Evolutionary conservation across 2,888 invertebrate genomes (phyloP), one percentile per base, ranked within the genome.

Genomic region (Leptopilina drosophilae): DNA sequence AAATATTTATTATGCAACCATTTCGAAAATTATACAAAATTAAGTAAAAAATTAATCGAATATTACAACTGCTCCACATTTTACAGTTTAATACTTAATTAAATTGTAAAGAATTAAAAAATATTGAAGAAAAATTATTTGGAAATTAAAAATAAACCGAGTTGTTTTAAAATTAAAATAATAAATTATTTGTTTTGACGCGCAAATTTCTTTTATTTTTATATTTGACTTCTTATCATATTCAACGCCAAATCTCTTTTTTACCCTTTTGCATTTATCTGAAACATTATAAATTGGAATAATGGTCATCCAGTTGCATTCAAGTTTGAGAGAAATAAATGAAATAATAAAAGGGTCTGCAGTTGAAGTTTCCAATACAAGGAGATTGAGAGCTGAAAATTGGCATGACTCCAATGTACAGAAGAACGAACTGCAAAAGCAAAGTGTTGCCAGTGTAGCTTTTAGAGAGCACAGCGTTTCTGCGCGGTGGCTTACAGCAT

Each of bases 391-490:
- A 56, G 14, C 20, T 53, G 6, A 33, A 33, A 53, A 56, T 79
- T 76, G 67, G 76, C 77, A 66, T n/a, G 46, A 56, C 20, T 75
- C 65, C 79, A 79, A 76, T 20, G 62, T 59, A 75, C 79, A 65
- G 73, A 76, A 67, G 79, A 64, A 62, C 75, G 75, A 75, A 33
- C 64, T n/a, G 75, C 79, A 82, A 77, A 78, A 67, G 75, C 75
- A 80, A 64, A 53, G 59, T 53, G 67, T 73, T 42, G 14, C 81
- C 77, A 65, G 80, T 79, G 81, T 82, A 85, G 83, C 80, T 77
- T 78, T 82, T 67, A 62, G 85, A 85, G 84, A 83, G 84, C 84
- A 85, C 85, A 83, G 85, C 83, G 84, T 85, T 87, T 87, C 84
- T 82, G 87, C 86, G 87, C 82, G 84, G 84, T 83, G 84, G 83